Conservation (phyloP, 2,888 invertebrate genomes). For the Caenorhabditis sp. region DNA sequence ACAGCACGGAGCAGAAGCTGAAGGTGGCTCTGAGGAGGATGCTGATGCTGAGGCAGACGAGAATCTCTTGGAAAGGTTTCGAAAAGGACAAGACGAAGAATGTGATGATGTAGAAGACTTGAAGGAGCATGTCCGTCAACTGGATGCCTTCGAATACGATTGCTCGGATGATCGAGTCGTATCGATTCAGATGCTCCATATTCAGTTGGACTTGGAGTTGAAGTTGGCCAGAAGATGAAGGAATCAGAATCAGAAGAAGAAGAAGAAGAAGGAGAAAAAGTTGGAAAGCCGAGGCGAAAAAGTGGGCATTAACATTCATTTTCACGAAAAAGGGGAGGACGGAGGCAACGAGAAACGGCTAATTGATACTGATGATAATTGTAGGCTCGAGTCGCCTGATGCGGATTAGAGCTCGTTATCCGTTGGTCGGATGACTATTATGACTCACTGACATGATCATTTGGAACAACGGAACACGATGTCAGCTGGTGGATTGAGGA, state of each 20-base stretch:
- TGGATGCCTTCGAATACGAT: conserved; percentile 1
- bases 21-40: background rate
- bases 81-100: background rate
- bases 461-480: conserved; percentile 38
- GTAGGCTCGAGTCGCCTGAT: background rate
- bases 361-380: conserved; percentile 6
- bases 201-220: too few species aligned
- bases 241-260: background rate
- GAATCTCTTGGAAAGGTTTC: background rate
- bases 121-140: background rate
- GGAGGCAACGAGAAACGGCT: background rate
- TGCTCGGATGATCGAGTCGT: background rate
- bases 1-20: background rate
- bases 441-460: background rate
- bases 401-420: background rate
- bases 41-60: background rate
- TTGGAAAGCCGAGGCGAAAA: too few species aligned
- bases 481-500: conserved; percentile 51
- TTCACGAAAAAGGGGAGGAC: background rate
- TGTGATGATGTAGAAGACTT: background rate
- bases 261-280: background rate
- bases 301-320: background rate
- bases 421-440: background rate
- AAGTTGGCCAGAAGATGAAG: too few species aligned
- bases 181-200: background rate